Base-by-base conservation (phyloP, 2,113 vertebrate species). In the Pituophis catenifer region DNA sequence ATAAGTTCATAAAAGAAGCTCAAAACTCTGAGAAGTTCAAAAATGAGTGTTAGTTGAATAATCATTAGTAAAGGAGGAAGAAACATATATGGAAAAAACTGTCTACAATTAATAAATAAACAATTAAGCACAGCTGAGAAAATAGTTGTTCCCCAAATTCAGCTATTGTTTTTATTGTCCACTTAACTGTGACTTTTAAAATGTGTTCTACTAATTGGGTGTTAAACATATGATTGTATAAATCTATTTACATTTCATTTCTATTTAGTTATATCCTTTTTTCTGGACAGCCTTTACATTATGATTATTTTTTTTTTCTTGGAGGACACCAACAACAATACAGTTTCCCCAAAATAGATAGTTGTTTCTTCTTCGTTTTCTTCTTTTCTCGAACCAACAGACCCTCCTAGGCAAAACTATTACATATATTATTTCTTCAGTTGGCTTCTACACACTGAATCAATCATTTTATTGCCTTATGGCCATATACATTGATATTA, bases 341-440 rank as follows among this genome's bases (percentile, higher is more conserved):
- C 93, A 94, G 44, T 8, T 0, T 0, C 3, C 48, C 0, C 59
- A 92, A 88, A 93, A 93, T 0, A 53, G 0, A 87, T 93, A 95
- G 93, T 91, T 44, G 58, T 93, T 10, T 9, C 94, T 75, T 91
- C 62, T 23, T 86, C 2, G 85, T 70, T 91, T 23, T 86, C 8
- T 89, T 95, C 29, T 0, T 92, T 87, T 90, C 58, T 9, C 1
- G 21, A 91, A 26, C 26, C 38, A 93, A 0, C 26, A 86, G 53
- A 91, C 96, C 89, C 52, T 95, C 52, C 89, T 93, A 70, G 89
- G 88, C 90, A 29, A 95, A 92, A 52, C 89, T 94, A 96, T 96
- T 96, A 95, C 92, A 96, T 94, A 96, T 90, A 89, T 93, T 93
- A 94, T 93, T n/a, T 96, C 58, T 95, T 55, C 95, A 95, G 0